phyloP scores from a whole-genome alignment of 1,140 invertebrate species.

The Sitobion miscanthi region DNA sequence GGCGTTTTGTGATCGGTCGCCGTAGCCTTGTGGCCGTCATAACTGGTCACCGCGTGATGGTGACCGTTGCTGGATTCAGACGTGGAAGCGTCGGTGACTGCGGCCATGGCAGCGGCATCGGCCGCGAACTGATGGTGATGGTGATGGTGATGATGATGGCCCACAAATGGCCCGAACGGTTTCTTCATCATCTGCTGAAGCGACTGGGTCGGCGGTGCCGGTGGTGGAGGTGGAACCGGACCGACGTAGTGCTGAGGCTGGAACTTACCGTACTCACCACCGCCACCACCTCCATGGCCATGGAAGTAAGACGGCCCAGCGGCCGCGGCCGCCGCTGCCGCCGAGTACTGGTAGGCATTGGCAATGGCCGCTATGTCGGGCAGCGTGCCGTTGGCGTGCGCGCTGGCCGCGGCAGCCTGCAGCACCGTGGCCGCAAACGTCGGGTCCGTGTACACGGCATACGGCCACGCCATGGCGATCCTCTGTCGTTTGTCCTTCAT shows the following conservation, averaged over 20 bases:
- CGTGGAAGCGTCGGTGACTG: conserved; percentile 33
- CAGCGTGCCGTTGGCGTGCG: conserved; percentile 58
- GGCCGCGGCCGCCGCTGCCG: conserved; percentile 32
- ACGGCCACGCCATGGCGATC: conserved; percentile 92
- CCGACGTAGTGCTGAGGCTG: conserved; percentile 59
- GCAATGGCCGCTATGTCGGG: conserved; percentile 62
- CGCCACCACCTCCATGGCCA: not conserved
- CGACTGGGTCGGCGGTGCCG: not conserved
- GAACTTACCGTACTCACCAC: conserved; percentile 36
- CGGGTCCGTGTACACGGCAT: conserved; percentile 91
- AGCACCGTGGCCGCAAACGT: conserved; percentile 88
- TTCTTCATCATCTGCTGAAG: conserved; percentile 57
- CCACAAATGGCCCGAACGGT: conserved; percentile 58
- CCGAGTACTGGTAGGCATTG: conserved; percentile 61
- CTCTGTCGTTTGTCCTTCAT: conserved; percentile 98
- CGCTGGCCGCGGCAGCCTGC: conserved; percentile 74
- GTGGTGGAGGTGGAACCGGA: not conserved
- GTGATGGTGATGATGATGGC: conserved; percentile 60
- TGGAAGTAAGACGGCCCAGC: conserved; percentile 48
- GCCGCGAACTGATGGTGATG: conserved; percentile 39
- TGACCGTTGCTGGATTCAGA: conserved; percentile 59
- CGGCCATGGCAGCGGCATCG: conserved; percentile 39
- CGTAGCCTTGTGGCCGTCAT: not conserved
- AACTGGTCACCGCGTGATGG: conserved; percentile 59
- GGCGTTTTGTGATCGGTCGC: conserved; percentile 36